A percentile compares a stretch with the other conserved stretches of the same genome.
Conservation (phyloP, 2,888 invertebrate species). For the Troilus luridus region DNA sequence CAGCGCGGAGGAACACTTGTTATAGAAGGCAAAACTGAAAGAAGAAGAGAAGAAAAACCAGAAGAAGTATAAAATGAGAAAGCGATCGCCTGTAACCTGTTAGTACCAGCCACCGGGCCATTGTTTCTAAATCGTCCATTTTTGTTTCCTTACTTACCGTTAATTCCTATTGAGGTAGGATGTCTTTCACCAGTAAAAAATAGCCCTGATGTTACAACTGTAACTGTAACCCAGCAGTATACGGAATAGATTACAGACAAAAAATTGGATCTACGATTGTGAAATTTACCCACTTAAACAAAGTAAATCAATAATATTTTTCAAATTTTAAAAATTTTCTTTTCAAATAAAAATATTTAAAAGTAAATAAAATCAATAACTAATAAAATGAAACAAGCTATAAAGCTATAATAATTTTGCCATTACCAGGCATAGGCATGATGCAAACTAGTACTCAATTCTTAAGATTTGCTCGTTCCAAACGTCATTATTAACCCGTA, state of each 20-base stretch:
- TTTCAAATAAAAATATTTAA: no score
- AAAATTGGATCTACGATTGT: no score
- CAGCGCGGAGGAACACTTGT: not conserved
- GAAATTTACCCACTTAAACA: not conserved
- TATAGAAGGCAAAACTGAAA: constrained; percentile 24
- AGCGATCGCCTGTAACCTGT: not conserved
- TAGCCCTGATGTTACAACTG: not conserved
- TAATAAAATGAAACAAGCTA: no score
- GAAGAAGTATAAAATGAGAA: constrained; percentile 22
- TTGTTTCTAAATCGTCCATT: not conserved
- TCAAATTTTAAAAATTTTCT: no score
- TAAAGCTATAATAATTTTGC: no score
- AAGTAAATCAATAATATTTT: no score
- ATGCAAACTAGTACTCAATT: no score
- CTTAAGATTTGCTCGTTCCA: no score
- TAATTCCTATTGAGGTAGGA: not conserved
- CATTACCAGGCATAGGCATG: no score
- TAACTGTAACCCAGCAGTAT: not conserved
- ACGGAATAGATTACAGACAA: not conserved
- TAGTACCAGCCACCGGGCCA: not conserved
- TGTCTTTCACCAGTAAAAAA: not conserved
- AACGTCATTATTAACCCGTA: no score
- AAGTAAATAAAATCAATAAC: no score
- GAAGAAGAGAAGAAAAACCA: not conserved
- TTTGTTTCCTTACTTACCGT: constrained; percentile 25